Evolutionary conservation across 2,888 invertebrate species (phyloP), one percentile per base, ranked within the genome.

Genomic region (Callosobruchus maculatus): DNA sequence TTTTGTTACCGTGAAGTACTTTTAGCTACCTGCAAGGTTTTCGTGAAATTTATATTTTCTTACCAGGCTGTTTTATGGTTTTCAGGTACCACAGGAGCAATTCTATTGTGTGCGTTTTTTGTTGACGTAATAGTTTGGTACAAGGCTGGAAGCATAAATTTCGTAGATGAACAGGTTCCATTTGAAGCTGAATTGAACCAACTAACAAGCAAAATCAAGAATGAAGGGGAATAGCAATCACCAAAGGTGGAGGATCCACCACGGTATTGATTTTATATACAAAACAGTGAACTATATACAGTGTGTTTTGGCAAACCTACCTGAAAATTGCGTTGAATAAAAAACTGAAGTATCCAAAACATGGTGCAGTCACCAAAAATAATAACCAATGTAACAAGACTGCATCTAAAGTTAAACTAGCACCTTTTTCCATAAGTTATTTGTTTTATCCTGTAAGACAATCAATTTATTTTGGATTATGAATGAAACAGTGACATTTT

Each of bases 81-180:
- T 86, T 0, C 87, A 96, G 96, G 97, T 82, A 93, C 95, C 74
- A 96, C 97, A 0, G 94, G 95, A 72, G 92, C 92, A 30, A 92
- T 97, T 77, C 92, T 97, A 90, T 90, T 95, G 83, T 89, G 95
- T 74, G 97, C 96, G 75, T 97, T 96, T 86, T 89, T 96, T 79
- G 95, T 96, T 87, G 97, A 97, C 88, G 85, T 96, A 81, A 90
- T 96, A 72, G 96, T 97, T 30, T 97, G 95, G 95, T 93, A 93
- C 84, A 95, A 95, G 86, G 96, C 96, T 69, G 93, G 94, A 73
- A 93, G 93, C 83, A 96, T 97, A 79, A 90, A 88, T 80, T 91
- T 92, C 81, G 89, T 89, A 0, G 91, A 91, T 77, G 91, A 92
- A 76, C 90, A 90, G 77, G 87, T 87, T 73, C 86, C 86, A 49